A percentile compares a stretch with the other conserved stretches of the same genome.
Evolutionary conservation across 2,113 vertebrate species (phyloP).

Genomic region (Ibidorhyncha struthersii): DNA sequence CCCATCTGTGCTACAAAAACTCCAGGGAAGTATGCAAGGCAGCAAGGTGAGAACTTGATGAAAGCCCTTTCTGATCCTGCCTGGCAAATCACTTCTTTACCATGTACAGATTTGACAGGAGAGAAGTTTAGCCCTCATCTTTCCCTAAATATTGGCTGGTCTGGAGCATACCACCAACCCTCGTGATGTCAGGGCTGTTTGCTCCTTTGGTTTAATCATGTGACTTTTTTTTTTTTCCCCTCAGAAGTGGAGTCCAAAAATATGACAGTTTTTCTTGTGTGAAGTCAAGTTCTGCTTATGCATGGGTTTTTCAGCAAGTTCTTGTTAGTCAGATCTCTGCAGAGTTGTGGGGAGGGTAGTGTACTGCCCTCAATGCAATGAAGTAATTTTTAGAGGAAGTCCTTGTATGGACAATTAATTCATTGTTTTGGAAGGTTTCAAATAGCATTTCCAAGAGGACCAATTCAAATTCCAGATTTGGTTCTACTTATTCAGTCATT

Average conservation of each 20-base stretch:
- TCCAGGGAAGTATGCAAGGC: background rate
- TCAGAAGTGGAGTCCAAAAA: background rate
- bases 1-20: background rate
- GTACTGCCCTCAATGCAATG: background rate
- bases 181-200: background rate
- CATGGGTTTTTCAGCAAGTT: background rate
- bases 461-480: background rate
- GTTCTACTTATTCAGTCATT: background rate
- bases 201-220: background rate
- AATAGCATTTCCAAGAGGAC: background rate
- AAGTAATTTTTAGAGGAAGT: constrained; percentile 27
- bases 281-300: background rate
- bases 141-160: background rate
- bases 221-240: background rate
- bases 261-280: background rate
- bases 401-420: background rate
- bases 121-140: background rate
- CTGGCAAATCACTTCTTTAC: background rate
- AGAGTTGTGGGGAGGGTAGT: background rate
- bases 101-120: background rate
- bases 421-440: background rate
- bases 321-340: background rate
- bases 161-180: background rate
- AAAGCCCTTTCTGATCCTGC: background rate
- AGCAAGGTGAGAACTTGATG: accelerated